A percentile compares a stretch with the other conserved stretches of the same genome.
Conservation (phyloP, 2,888 invertebrate species). For the Cataglyphis rosenhaueri region DNA sequence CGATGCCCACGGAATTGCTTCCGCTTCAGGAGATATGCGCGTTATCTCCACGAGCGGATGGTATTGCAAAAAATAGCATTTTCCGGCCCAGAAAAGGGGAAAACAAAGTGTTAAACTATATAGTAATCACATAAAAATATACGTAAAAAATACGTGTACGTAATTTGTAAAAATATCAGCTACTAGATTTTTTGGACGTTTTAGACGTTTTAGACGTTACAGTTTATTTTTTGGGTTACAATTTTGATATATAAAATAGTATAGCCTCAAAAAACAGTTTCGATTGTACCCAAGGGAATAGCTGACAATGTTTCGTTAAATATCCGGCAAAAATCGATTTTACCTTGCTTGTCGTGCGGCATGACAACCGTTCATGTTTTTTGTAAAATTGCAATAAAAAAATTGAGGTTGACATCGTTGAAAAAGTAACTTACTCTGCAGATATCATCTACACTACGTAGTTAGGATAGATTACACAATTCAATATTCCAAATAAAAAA, state of each 20-base stretch:
- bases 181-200: constrained; percentile 10
- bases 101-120: constrained; percentile 25
- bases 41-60: constrained; percentile 41
- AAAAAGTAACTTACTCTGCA: constrained; percentile 10
- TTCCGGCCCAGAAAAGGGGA: neutral
- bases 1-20: constrained; percentile 37
- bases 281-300: constrained; percentile 12
- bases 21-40: constrained; percentile 39
- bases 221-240: neutral
- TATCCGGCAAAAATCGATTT: constrained; percentile 40
- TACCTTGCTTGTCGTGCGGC: neutral
- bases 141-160: neutral
- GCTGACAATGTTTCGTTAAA: constrained; percentile 42
- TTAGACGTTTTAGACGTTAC: neutral
- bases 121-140: constrained; percentile 32
- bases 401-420: constrained; percentile 33
- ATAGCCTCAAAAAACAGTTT: constrained; percentile 28
- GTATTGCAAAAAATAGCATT: constrained; percentile 44
- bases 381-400: constrained; percentile 31
- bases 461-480: neutral
- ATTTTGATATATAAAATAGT: constrained; percentile 26
- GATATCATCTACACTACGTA: neutral
- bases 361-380: constrained; percentile 28
- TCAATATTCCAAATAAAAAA: neutral
- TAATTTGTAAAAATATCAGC: constrained; percentile 27